Base-by-base conservation (phyloP, 30 jellyfish, hydroid and myxozoan genomes). In the Turritopsis rubra region DNA sequence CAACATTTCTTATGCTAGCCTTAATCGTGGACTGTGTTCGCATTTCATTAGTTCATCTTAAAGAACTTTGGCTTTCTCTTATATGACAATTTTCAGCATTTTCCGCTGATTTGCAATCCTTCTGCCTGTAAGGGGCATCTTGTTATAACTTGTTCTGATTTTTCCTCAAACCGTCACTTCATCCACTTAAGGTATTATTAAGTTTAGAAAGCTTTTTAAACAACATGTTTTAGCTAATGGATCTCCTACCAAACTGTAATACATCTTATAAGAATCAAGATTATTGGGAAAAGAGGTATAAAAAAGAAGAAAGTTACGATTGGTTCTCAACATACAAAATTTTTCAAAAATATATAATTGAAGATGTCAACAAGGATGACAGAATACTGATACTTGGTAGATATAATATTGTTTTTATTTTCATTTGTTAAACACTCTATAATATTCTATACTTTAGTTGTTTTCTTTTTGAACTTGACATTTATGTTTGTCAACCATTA, bases 261-360 rank as follows among this genome's bases (percentile, higher is more conserved):
- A 26, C 52, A 16, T 23, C 19, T 7, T 72, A 72, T 72, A 53
- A 72, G 22, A 72, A 72, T 1, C 31, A 72, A 72, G 81, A 72
- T 72, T 72, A 72, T 53, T 72, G 81, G 81, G 31, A 72, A 26
- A 22, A 72, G 22, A 72, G 81, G 52, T 72, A 26, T 72, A 31
- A 72, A 72, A 72, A 20, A 20, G 81, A 72, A 53, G 52, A 17
- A 26, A 72, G 22, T 22, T 72, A 72, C 22, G 81, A 72, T 26
- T 72, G 81, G 81, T 72, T 72, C 52, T 41, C 81, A 17, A n/a
- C 60, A 22, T 72, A 72, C 31, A 18, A 41, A 17, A 26, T 20
- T 1, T 72, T 72, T 72, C 31, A 22, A 22, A 41, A 72, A 23
- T 72, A 72, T 8, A 26, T 72, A 22, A 72, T 26, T 26, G 31